Percentiles rank a stretch among this genome's conserved stretches.
phyloP scores from a whole-genome alignment of 2,113 vertebrate species.

The Rhynchomys soricoides region DNA sequence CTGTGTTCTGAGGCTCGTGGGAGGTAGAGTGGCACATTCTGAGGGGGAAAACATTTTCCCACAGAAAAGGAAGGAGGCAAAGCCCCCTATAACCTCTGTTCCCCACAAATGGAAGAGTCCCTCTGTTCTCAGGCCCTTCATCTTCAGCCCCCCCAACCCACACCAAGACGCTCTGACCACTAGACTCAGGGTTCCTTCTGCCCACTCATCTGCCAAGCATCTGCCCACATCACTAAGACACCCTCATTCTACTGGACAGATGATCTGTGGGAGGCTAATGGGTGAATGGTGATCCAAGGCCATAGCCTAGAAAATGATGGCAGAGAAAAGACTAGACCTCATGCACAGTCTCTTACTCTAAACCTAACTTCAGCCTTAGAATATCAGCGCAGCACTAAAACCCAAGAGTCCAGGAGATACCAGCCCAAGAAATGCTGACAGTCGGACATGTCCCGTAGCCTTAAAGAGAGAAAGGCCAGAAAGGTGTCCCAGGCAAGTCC shows the following conservation, averaged over 20 bases:
- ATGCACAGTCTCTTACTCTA: not conserved
- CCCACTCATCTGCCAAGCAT: not conserved
- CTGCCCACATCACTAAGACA: not conserved
- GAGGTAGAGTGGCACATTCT: conserved; percentile 61
- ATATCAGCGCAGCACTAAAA: rapidly evolving
- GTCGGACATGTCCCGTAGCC: not conserved
- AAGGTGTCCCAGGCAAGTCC: not conserved
- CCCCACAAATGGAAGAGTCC: not conserved
- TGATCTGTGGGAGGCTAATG: not conserved
- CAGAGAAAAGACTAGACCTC: not conserved
- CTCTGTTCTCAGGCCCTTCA: not conserved
- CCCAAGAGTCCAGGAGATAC: not conserved
- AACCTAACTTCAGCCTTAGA: not conserved
- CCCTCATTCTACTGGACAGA: not conserved
- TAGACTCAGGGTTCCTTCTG: not conserved
- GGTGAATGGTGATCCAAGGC: not conserved
- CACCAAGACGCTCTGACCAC: not conserved
- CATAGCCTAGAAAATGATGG: not conserved
- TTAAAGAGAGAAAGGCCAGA: not conserved
- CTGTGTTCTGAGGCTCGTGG: conserved; percentile 4
- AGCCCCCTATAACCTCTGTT: not conserved
- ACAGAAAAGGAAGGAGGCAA: not conserved
- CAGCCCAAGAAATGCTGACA: not conserved
- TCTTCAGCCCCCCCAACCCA: not conserved
- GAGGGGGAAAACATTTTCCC: conserved; percentile 8